Base-by-base conservation (phyloP, 2,797 vertebrate species). In the Sebastiscus albofasciatus region DNA sequence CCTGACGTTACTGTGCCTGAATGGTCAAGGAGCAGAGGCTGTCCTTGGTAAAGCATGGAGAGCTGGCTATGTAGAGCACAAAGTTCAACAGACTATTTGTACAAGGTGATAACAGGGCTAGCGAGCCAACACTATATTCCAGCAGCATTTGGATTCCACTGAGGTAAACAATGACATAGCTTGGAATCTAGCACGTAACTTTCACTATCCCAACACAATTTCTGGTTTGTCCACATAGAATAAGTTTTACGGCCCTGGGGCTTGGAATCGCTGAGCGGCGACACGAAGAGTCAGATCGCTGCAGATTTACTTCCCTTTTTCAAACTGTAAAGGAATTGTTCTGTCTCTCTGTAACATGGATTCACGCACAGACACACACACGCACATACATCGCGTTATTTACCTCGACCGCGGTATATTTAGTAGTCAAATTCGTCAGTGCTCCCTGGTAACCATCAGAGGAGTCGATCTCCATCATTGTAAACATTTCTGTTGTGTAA, bases 1-100 rank as follows among this genome's bases (percentile, higher is more conserved):
- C 94, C 92, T 93, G 94, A 96, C 95, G 87, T 94, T 94, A 95
- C 95, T 94, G 94, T 94, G 92, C 92, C 92, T 95, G 90, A 96
- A 95, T 94, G 93, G 89, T 86, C 90, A 93, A 94, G 94, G 90
- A 94, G 91, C 90, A 85, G 93, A 94, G 86, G 88, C 90, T 84
- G 90, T 90, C 93, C 92, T 92, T 88, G 92, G 92, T 93, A 86
- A 95, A 96, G 95, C 95, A 92, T 94, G 93, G 90, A 92, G 90
- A 92, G 91, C 91, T 73, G 91, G 92, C 92, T 93, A 94, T 94
- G 93, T 89, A 91, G 86, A 93, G 92, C 91, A 94, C 94, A 92
- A 89, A 75, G 85, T 93, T 94, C 83, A 93, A 93, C 92, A 90
- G 90, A 93, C 91, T 93, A 92, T 95, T 94, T 95, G 94, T 94